Evolutionary conservation across 2,797 vertebrate species (phyloP).

Genomic region (Brotula barbata): DNA sequence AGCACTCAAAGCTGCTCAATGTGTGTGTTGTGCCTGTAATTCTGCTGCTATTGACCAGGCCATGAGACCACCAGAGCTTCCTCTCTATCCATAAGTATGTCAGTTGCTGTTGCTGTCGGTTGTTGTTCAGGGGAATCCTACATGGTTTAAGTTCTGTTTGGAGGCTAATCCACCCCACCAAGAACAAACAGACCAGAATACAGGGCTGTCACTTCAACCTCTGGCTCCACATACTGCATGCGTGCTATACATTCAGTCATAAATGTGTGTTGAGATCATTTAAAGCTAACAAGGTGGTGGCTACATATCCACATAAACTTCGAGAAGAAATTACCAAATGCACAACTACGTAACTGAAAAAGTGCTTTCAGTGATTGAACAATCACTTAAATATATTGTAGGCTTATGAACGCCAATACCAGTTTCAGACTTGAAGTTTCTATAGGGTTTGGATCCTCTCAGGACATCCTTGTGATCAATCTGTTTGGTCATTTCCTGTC

Average conservation of each 20-base stretch:
- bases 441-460: slow-evolving; percentile 16
- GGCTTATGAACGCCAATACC: not conserved
- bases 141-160: slow-evolving; percentile 24
- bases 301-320: not conserved
- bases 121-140: slow-evolving; percentile 9
- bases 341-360: no score
- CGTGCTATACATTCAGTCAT: not conserved
- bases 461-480: slow-evolving; percentile 58
- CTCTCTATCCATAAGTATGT: slow-evolving; percentile 3
- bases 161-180: slow-evolving; percentile 10
- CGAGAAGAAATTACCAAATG: no score
- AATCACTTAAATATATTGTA: not conserved
- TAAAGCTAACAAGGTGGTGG: not conserved
- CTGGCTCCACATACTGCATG: not conserved
- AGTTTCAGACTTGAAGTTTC: not conserved
- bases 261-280: not conserved
- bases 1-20: no score
- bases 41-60: slow-evolving; percentile 23
- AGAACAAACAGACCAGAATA: slow-evolving; percentile 6
- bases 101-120: slow-evolving; percentile 2
- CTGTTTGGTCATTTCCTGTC: slow-evolving; percentile 66
- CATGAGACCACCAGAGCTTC: slow-evolving; percentile 10
- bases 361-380: no score
- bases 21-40: no score
- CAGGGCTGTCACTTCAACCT: slow-evolving; percentile 7